phyloP scores from a whole-genome alignment of 2,113 vertebrate species.

The Amphiprion percula region DNA sequence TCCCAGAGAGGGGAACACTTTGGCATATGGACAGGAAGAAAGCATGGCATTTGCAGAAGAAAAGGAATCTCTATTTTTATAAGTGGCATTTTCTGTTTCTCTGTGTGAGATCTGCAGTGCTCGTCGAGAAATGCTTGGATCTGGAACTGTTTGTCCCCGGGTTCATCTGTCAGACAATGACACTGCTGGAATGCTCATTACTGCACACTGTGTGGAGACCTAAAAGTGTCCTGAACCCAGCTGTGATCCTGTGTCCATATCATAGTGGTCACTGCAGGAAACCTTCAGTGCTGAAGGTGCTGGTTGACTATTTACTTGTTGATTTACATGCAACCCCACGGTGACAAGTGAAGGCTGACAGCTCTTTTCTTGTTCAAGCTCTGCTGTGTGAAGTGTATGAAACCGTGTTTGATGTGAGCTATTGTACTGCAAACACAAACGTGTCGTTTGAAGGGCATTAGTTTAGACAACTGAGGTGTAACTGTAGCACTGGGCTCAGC shows the following conservation, averaged over 20 bases:
- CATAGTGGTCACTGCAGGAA: constrained; percentile 22
- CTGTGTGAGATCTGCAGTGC: constrained; percentile 16
- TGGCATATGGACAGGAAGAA: constrained; percentile 32
- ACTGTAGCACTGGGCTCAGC: background rate
- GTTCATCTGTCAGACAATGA: constrained; percentile 12
- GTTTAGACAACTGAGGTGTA: constrained; percentile 42
- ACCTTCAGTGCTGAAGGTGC: background rate
- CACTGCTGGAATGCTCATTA: constrained; percentile 25
- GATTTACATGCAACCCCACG: constrained; percentile 30
- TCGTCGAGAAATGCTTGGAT: background rate
- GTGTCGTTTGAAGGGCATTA: constrained; percentile 42
- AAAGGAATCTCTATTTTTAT: constrained; percentile 5
- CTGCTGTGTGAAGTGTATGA: constrained; percentile 1
- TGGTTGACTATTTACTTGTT: constrained; percentile 28
- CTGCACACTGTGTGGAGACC: constrained; percentile 19
- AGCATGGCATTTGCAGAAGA: background rate
- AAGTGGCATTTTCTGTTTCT: constrained; percentile 22
- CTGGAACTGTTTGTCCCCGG: background rate
- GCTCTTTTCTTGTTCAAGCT: constrained; percentile 3
- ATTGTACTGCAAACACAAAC: background rate
- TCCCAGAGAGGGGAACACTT: constrained; percentile 28
- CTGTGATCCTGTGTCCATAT: constrained; percentile 12
- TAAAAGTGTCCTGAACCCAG: constrained; percentile 26
- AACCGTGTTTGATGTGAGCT: background rate
- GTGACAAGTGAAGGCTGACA: background rate